Conservation (phyloP, 1,140 invertebrate genomes). For the Asbolus verrucosus region DNA sequence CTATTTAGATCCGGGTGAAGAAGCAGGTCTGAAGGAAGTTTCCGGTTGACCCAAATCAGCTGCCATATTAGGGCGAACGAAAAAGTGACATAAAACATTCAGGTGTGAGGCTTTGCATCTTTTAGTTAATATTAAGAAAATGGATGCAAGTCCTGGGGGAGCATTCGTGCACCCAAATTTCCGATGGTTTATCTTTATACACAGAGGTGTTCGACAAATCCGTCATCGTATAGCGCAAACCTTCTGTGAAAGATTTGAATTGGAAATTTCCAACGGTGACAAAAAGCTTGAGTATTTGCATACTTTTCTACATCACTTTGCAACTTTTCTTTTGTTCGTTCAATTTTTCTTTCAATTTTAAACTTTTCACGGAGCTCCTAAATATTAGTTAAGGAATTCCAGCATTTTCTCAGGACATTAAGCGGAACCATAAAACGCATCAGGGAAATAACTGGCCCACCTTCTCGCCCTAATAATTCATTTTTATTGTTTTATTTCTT, state of each 20-base stretch:
- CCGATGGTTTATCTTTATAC: constrained; percentile 33
- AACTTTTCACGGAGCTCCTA: constrained; percentile 32
- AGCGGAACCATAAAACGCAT: constrained; percentile 17
- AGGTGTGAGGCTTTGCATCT: background rate
- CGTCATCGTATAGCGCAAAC: constrained; percentile 13
- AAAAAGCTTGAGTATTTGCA: constrained; percentile 42
- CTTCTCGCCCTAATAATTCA: constrained; percentile 39
- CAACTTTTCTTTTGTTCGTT: constrained; percentile 37
- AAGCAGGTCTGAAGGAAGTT: background rate
- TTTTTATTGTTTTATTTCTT: constrained; percentile 44
- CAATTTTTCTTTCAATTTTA: constrained; percentile 37
- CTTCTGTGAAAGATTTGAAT: constrained; percentile 43
- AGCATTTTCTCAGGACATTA: constrained; percentile 1
- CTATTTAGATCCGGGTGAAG: background rate
- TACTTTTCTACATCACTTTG: constrained; percentile 40
- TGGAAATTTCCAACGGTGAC: constrained; percentile 42
- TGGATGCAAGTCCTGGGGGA: constrained; percentile 8
- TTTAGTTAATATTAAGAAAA: constrained; percentile 12
- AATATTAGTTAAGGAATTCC: constrained; percentile 42
- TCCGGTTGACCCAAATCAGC: background rate
- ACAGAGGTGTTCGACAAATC: constrained; percentile 31
- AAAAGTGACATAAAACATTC: constrained; percentile 4
- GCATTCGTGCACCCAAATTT: constrained; percentile 4
- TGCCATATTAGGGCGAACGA: background rate
- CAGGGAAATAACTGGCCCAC: constrained; percentile 21